Conservation (phyloP, 2,113 vertebrate species). For the Sinocyclocheilus anshuiensis region DNA sequence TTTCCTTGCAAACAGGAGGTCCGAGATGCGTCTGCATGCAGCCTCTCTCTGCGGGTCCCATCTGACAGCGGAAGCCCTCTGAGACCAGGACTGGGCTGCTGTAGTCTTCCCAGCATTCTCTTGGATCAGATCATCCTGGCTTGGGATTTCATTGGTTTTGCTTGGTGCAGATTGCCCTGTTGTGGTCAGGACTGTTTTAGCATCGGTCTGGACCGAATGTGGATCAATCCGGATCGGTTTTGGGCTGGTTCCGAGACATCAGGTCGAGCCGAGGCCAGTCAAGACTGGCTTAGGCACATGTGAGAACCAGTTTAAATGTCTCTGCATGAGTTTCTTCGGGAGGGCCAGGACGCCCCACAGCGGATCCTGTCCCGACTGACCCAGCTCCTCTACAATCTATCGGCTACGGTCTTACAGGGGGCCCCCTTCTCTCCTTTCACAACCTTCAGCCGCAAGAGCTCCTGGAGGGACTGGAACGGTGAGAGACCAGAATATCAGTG, state of each 20-base stretch:
- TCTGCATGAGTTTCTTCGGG: slow-evolving; percentile 75
- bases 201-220: neutral
- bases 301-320: slow-evolving; percentile 66
- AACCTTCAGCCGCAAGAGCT: slow-evolving; percentile 68
- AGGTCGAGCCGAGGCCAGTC: neutral
- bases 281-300: neutral
- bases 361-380: slow-evolving; percentile 73
- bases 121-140: neutral
- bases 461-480: slow-evolving; percentile 74
- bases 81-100: neutral
- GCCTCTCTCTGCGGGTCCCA: neutral
- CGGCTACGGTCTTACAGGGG: slow-evolving; percentile 69
- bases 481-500: slow-evolving; percentile 53
- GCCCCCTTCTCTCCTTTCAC: slow-evolving; percentile 59
- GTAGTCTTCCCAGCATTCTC: neutral
- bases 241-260: neutral
- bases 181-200: neutral
- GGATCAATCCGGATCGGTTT: neutral
- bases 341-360: slow-evolving; percentile 72
- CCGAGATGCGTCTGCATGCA: slow-evolving; percentile 24
- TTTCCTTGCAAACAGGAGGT: slow-evolving; percentile 19
- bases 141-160: slow-evolving; percentile 16
- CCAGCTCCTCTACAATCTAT: slow-evolving; percentile 75
- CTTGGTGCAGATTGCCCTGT: neutral
- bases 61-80: neutral